Base-by-base conservation (phyloP, 2,113 vertebrate species). In the Solea senegalensis region DNA sequence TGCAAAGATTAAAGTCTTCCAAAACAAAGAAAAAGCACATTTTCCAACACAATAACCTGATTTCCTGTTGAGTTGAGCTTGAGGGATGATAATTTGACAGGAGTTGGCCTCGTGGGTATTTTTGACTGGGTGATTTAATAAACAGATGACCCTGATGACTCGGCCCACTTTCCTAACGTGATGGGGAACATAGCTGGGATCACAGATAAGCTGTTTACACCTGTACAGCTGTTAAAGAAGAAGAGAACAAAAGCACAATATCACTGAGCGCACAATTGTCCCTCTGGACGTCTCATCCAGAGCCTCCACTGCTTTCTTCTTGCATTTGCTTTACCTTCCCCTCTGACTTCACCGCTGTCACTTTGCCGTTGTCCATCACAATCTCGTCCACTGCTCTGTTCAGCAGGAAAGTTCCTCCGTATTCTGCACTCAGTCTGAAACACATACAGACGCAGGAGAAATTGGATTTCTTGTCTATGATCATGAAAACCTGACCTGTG, bases 121-220 rank as follows among this genome's bases (percentile, higher is more conserved):
- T 93, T 96, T 98, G 89, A 99, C 95, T 0, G 97, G 96, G 85
- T 98, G 97, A 86, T 93, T 97, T 52, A 99, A 70, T 80, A 99
- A 93, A 78, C 97, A 99, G 83, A 97, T 97, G 3, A 95, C 95
- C 78, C 97, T 87, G 28, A 98, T 94, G 53, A 97, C 95, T 41
- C 95, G 94, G 1, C 96, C 97, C 14, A 95, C 91, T 85, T 96
- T 98, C 13, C 94, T 96, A 13, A 98, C 97, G 0, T 92, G 90
- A 14, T 94, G 91, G 0, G 94, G 91, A 45, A 95, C 93, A 0
- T 98, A 99, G 91, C 95, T 96, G 67, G 97, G 96, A 74, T 98
- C 97, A 0, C 97, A 98, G 89, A 99, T 96, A 65, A 99, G 94
- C 92, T 98, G 97, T 91, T 98, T 97, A 89, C 97, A 99, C 62